A percentile compares a stretch with the other conserved stretches of the same genome.
Conservation (phyloP, 2,888 invertebrate genomes). For the Cerceris ruficornis region DNA sequence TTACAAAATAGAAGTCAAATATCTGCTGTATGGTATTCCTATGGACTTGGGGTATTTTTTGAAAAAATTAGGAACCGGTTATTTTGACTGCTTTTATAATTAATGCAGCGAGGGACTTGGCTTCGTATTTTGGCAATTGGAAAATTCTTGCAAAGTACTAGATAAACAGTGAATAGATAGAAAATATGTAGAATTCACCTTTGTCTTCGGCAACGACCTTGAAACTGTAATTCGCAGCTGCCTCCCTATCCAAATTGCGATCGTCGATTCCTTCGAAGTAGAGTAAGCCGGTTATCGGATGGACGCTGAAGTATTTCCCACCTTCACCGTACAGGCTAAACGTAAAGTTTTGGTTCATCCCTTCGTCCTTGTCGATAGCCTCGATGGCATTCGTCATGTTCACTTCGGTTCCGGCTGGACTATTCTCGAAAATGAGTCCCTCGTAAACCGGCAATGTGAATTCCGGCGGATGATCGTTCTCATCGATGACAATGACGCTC, state of each 20-base stretch:
- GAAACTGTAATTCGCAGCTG: conserved; percentile 86
- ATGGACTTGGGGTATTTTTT: too few relatives aligned
- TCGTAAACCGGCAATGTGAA: conserved; percentile 89
- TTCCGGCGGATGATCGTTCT: conserved; percentile 93
- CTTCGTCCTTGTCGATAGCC: conserved; percentile 89
- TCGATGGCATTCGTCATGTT: conserved; percentile 87
- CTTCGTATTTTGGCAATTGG: not conserved
- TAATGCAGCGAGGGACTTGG: too few relatives aligned
- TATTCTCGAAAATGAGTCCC: conserved; percentile 91
- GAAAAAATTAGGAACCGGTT: too few relatives aligned
- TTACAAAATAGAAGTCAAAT: too few relatives aligned
- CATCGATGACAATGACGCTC: conserved; percentile 91
- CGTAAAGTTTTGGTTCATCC: conserved; percentile 86
- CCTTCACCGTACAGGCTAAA: conserved; percentile 89
- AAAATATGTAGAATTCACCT: conserved; percentile 67
- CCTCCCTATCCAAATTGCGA: conserved; percentile 88
- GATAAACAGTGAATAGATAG: not conserved
- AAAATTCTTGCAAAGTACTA: not conserved
- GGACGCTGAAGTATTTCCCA: conserved; percentile 88
- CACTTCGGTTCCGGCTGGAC: conserved; percentile 87
- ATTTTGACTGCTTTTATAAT: too few relatives aligned
- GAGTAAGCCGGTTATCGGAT: conserved; percentile 86
- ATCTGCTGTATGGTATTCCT: too few relatives aligned
- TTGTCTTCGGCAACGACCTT: conserved; percentile 89
- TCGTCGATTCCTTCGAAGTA: conserved; percentile 83